Base-by-base conservation (phyloP, 2,888 invertebrate genomes). In the Lasioglossum marginatum region DNA sequence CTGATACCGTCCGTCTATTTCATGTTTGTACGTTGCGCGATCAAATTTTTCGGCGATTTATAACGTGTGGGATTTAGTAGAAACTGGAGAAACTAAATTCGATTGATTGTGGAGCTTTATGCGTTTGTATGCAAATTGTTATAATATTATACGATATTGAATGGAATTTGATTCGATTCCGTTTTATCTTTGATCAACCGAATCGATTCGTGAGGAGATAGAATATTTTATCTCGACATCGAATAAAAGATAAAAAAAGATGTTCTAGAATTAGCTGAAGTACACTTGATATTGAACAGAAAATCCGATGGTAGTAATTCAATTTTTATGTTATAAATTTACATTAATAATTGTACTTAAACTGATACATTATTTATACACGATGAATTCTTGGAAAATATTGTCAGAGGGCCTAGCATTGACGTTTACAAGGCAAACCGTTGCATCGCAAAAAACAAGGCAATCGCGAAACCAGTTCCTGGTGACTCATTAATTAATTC, bases 401-500 rank as follows among this genome's bases (percentile, higher is more conserved):
- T 19, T 52, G 23, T 4, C n/a, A n/a, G n/a, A n/a, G n/a, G n/a
- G 23, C 23, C 19, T 31, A 19, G 31, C 27, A 45, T 43, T 45
- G 5, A 27, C 27, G 5, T 23, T 27, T 31, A 34, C 77, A 68
- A 82, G 57, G 45, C 10, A 16, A 40, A 68, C 12, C 43, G 37
- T 19, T 8, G 66, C 43, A 31, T 14, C 8, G 66, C n/a, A 23
- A 73, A 63, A 57, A 23, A 63, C 27, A 40, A 40, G 16, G 63
- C 37, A 5, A 52, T 66, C 63, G 48, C 8, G 70, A 40, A 31
- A 83, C 40, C 19, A 40, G 6, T 71, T 77, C 45, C 31, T 31
- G 4, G 6, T 77, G 83, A 83, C 8, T 83, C 83, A 77, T 40
- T 68, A 66, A 66, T 34, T 34, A 19, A 23, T 34, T 66, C 10